Base-by-base conservation (phyloP, 2,888 invertebrate genomes). In the Boloria selene region DNA sequence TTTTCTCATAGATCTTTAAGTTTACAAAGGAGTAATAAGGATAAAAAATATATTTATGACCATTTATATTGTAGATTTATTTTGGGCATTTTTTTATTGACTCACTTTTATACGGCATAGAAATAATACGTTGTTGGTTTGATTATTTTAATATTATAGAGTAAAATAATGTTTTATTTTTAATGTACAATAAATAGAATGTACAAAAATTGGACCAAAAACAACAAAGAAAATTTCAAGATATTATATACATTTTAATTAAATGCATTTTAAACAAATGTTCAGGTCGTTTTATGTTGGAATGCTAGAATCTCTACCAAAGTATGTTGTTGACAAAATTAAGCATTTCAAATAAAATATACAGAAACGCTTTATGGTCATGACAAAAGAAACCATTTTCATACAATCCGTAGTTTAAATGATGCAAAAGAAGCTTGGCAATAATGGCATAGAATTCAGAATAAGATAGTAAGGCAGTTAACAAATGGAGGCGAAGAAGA, bases 401-500 rank as follows among this genome's bases (percentile, higher is more conserved):
- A 52, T 53, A 52, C 45, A 26, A 50, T 13, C 42, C 47, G 52
- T 14, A 56, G 53, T 49, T 64, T 66, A 42, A 51, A 60, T 44
- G 45, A 55, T n/a, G 61, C 71, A 71, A 74, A 70, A 22, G 64
- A 65, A 64, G 65, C 31, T 55, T 63, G 65, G 71, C n/a, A n/a
- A n/a, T n/a, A n/a, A n/a, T n/a, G n/a, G n/a, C 69, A 70, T 31
- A 52, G 45, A 17, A 42, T 61, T 54, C 51, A 50, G 14, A 38
- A 31, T 59, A 31, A 65, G 60, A 67, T 83, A 80, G 77, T 81
- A 79, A 75, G 74, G 78, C 77, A 77, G 81, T 83, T 80, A 81
- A 82, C 79, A 80, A 80, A 77, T 76, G 77, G 76, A 76, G 73
- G 74, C 75, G 74, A 79, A 84, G 83, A 83, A 80, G 83, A 85